Base-by-base conservation (phyloP, 2,888 invertebrate species). In the Caenorhabditis becei region DNA sequence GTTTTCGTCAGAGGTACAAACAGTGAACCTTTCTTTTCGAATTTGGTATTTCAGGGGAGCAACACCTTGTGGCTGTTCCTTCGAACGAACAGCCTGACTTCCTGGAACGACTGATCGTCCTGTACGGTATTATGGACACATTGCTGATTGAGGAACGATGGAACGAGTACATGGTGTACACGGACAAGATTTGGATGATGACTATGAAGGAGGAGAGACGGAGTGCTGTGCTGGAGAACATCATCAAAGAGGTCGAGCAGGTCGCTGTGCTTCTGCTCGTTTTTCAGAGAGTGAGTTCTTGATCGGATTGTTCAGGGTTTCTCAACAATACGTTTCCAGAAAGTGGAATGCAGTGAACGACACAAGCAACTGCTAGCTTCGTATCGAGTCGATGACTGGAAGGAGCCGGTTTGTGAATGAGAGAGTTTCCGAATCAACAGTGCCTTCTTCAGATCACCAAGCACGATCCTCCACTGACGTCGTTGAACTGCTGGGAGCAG, bases 121-220 rank as follows among this genome's bases (percentile, higher is more conserved):
- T 75, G 14, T 75, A 66, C 37, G 66, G 66, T 11, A 66, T 75
- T 7, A 66, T 75, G 75, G 66, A 75, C 18, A 58, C 75, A 7
- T 26, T 75, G 26, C 41, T 75, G 24, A 61, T 65, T 3, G 75
- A 75, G 28, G 75, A 75, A 18, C 51, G 75, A 35, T 75, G 63
- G 65, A 75, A 75, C 24, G 75, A 75, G 18, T 75, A 66, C 26
- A 66, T 75, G 75, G 59, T 75, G 20, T 75, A 75, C 32, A 66
- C 75, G n/a, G 75, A 75, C 35, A 75, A 75, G 61, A 54, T 75
- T 14, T 75, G 75, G 75, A 75, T 75, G 75, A 75, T 75, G 75
- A 56, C 61, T 14, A 66, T 75, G 66, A 75, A 75, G 44, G 72
- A 74, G 51, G 61, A 54, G 14, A 75, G 54, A 47, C 66, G 53